Base-by-base conservation (phyloP, 2,113 vertebrate genomes). In the Stercorarius parasiticus region DNA sequence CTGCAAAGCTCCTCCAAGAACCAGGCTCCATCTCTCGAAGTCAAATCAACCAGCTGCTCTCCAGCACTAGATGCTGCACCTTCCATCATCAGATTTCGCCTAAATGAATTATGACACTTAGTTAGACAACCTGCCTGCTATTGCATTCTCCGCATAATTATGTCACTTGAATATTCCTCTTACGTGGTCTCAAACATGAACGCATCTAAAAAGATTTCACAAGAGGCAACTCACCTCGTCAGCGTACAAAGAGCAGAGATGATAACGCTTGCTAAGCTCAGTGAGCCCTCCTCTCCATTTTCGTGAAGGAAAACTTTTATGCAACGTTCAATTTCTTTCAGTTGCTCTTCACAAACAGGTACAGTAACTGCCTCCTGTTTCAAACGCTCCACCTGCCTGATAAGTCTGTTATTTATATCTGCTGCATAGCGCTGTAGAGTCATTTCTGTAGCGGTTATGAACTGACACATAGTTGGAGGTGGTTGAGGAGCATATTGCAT, bases 1-100 rank as follows among this genome's bases (percentile, higher is more conserved):
- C 99, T 99, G 97, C 99, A 99, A 10, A 99, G 98, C 97, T 99
- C 99, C 94, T 99, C 99, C 96, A 99, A 94, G 95, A 99, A 99
- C 99, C 99, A 99, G 32, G 99, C 99, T 67, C 99, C 99, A 42
- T 99, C 99, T 38, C 99, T 98, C 9, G 99, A 99, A 4, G 98
- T 99, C 93, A 99, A 96, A 88, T 99, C 99, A 18, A 99, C 98
- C 79, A 99, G 98, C 55, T 99, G 99, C 84, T 99, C 99, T 42
- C 99, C 99, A 7, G 99, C 99, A 59, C 99, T 99, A 6, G 99
- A 99, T 0, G 99, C 99, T 2, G 99, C 99, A 0, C 98, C 99
- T 97, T 99, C 99, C 99, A 99, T 99, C 98, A 99, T 99, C 87
- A 99, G 97, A 94, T 99, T 99, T 10, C 99, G 98, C 94, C 99